Evolutionary conservation across 2,888 invertebrate genomes (phyloP), one percentile per base, ranked within the genome.

Genomic region (Macrosiphum euphorbiae): DNA sequence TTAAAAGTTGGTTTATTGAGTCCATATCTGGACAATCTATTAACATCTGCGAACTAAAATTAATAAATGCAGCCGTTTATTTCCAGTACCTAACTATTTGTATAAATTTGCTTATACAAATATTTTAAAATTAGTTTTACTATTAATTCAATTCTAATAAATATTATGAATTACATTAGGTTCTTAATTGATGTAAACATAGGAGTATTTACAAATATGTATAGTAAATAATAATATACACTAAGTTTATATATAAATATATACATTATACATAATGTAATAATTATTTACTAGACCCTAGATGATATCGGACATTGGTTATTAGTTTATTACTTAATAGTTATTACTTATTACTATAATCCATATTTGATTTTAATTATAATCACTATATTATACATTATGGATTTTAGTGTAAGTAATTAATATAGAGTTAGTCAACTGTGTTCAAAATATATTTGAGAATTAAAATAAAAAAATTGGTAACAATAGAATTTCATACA

Each of bases 21-120:
- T n/a, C 7, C 58, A 24, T 44, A 91, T 7, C 47, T n/a, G 20
- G 7, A 20, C n/a, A n/a, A 91, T 91, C 55, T 91, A 91, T 86
- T 58, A 86, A 47, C 28, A 26, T 86, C 24, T 47, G 10, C 10
- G 5, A 58, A 86, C 55, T 44, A 55, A 91, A 58, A 91, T 86
- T 20, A 44, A 35, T 44, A 10, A 44, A 35, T 44, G 20, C 28
- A n/a, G 13, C 20, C n/a, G 13, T 91, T 58, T 91, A n/a, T 58
- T 85, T 44, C 44, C 7, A 47, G 89, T 61, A 61, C 13, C 11
- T 61, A 28, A 11, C 13, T 85, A n/a, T 91, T 44, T 44, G 11
- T 24, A 85, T 58, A 85, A 55, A 58, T 47, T 58, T n/a, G 4
- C 44, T 47, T 11, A 24, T 7, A 24, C 5, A 44, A n/a, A n/a